Evolutionary conservation across 2,113 vertebrate genomes (phyloP).

Genomic region (Furnarius figulus): DNA sequence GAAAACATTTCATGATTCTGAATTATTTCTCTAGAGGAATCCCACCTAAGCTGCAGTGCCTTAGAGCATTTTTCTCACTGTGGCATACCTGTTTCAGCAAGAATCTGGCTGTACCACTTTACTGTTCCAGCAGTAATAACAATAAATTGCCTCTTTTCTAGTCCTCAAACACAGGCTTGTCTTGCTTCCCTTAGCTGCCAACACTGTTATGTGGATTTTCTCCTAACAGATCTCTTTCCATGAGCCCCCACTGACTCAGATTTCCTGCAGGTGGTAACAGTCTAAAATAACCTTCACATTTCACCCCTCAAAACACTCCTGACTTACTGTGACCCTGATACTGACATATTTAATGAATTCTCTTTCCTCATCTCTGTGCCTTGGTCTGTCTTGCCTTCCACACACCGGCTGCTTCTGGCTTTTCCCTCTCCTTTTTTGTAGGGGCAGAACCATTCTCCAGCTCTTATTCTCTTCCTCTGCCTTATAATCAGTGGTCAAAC

Average conservation of each 20-base stretch:
- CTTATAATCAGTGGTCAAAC: not conserved
- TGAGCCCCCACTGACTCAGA: not conserved
- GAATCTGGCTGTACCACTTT: not conserved
- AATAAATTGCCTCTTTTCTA: not conserved
- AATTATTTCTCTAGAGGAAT: slow-evolving; percentile 10
- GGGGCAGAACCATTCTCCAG: not conserved
- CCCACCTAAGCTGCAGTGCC: not conserved
- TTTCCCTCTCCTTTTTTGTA: not conserved
- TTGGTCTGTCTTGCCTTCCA: not conserved
- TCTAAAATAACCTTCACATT: not conserved
- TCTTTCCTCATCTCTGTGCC: not conserved
- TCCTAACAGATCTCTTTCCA: not conserved
- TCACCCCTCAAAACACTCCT: not conserved
- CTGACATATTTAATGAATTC: not conserved
- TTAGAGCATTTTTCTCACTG: not conserved
- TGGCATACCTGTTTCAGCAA: not conserved
- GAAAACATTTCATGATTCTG: not conserved
- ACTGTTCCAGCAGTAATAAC: slow-evolving; percentile 12
- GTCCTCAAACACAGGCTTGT: not conserved
- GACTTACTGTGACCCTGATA: not conserved
- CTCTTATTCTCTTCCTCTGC: not conserved
- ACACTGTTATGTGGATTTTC: not conserved
- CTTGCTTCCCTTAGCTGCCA: not conserved
- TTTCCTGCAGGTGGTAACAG: not conserved
- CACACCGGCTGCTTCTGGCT: not conserved